Conservation (phyloP, 2,113 vertebrate genomes). For the Cygnus atratus region DNA sequence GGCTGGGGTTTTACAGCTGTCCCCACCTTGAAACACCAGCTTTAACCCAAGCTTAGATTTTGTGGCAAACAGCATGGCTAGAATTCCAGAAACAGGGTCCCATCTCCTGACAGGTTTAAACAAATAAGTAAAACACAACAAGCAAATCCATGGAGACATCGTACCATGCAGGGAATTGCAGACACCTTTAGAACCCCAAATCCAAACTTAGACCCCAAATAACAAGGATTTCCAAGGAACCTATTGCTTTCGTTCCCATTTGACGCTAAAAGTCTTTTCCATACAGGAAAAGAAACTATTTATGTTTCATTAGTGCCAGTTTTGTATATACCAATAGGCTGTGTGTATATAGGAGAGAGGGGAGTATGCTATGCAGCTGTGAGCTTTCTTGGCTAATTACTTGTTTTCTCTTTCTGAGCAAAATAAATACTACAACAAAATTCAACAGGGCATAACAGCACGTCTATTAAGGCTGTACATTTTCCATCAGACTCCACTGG, state of each 20-base stretch:
- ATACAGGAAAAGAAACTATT: constrained; percentile 58
- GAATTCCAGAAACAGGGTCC: neutral
- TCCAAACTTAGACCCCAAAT: neutral
- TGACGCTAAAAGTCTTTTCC: constrained; percentile 32
- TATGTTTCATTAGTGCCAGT: constrained; percentile 61
- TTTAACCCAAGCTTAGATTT: neutral
- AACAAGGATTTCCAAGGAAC: neutral
- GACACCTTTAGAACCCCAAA: neutral
- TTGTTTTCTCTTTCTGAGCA: constrained; percentile 66
- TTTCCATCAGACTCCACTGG: constrained; percentile 25
- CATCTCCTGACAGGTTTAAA: neutral
- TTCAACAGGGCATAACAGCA: constrained; percentile 58
- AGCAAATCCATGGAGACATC: neutral
- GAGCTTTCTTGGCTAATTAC: constrained; percentile 70
- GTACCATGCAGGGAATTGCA: neutral
- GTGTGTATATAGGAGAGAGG: constrained; percentile 44
- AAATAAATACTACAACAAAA: constrained; percentile 73
- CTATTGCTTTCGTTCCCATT: constrained; percentile 10
- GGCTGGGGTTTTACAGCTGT: neutral
- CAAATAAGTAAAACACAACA: neutral
- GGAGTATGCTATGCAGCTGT: constrained; percentile 61
- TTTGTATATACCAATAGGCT: constrained; percentile 54
- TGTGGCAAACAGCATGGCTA: neutral
- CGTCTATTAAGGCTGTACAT: constrained; percentile 48
- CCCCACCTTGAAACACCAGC: neutral